Evolutionary conservation across 2,113 vertebrate species (phyloP), one percentile per base, ranked within the genome.

Genomic region (Herpetotheres cachinnans): DNA sequence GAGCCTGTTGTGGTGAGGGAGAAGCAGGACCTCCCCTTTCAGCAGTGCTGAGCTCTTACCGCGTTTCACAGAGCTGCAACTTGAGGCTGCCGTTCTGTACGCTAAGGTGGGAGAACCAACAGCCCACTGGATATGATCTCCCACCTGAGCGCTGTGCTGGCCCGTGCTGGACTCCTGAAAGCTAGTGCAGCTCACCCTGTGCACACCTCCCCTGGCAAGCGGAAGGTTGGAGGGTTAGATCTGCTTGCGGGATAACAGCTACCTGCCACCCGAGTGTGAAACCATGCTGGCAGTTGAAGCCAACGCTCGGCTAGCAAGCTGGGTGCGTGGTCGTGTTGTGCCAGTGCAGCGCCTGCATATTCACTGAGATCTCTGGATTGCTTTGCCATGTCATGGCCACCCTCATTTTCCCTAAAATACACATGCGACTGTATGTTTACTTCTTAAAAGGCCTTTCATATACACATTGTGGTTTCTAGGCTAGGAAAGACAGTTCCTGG

Each of bases 211-310:
- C 34, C 58, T 4, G 1, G 46, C 20, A 40, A 42, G 44, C 3
- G 0, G 25, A 5, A 17, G 14, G 38, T 25, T 46, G 19, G 66
- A 26, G 58, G 34, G 21, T 22, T 11, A 10, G 14, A 22, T 16
- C 44, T 36, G 36, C 52, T 16, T 3, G 32, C 38, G 38, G 17
- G 32, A 0, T 10, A 24, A 26, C 16, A 56, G 49, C n/a, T 29
- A 1, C 42, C 42, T 56, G n/a, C 25, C n/a, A 8, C 20, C 24
- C 5, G 0, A 21, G 58, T 11, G 0, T 49, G 67, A 26, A 34
- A 30, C 76, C 16, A 4, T 4, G 25, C 49, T 34, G 52, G 36
- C 44, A 46, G 54, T 10, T 21, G 44, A 34, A 30, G 78, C 16
- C 38, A 7, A 8, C 3, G 22, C 47, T 55, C 30, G 10, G 25